These are phyloP conservation scores for Pangasianodon hypophthalmus DNA, from an alignment of 2,113 vertebrate species.

Conservation along the genomic window DNA sequence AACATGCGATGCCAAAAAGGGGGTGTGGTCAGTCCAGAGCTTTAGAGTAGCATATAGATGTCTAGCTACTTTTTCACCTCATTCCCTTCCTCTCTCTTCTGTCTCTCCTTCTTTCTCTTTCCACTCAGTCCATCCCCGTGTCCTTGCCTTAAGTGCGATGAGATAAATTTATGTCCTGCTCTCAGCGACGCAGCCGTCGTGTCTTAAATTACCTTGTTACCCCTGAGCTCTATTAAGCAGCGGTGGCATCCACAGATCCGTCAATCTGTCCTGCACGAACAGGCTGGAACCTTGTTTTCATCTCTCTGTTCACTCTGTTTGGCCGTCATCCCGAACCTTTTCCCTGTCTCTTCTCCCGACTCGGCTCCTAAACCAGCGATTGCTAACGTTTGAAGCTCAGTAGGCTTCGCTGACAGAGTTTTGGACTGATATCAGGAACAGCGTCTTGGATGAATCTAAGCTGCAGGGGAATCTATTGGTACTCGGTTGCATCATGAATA, in stretches of 20 bases:
- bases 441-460: not conserved
- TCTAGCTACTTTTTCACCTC: not conserved
- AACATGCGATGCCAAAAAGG: not conserved
- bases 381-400: not conserved
- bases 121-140: slow-evolving; percentile 55
- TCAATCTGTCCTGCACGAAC: not conserved
- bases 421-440: not conserved
- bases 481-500: slow-evolving; percentile 63
- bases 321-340: slow-evolving; percentile 29
- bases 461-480: slow-evolving; percentile 55
- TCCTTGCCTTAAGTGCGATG: slow-evolving; percentile 68
- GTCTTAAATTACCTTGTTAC: slow-evolving; percentile 67
- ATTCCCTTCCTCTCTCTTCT: not conserved
- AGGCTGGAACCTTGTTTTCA: slow-evolving; percentile 44
- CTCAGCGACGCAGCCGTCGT: slow-evolving; percentile 58
- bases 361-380: not conserved
- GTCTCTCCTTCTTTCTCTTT: not conserved
- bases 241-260: not conserved
- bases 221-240: not conserved
- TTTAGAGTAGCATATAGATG: not conserved
- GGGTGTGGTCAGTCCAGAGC: not conserved
- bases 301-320: slow-evolving; percentile 45
- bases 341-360: not conserved
- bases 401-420: not conserved
- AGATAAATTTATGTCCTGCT: slow-evolving; percentile 68